Conservation (phyloP, 2,113 vertebrate species). For the Eptatretus burgeri region DNA sequence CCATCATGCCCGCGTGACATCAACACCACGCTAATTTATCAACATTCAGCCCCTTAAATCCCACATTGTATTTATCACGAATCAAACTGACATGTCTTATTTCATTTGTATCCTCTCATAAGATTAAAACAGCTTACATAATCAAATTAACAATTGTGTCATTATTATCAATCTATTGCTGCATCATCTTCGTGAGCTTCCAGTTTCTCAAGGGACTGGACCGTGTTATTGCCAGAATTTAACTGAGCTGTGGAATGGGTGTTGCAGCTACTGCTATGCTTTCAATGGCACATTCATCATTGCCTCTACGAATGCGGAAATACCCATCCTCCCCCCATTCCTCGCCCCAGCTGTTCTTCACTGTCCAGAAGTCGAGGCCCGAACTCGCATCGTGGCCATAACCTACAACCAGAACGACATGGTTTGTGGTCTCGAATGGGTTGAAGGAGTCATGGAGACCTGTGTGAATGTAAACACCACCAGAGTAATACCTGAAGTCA, state of each 20-base stretch:
- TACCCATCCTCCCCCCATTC: neutral
- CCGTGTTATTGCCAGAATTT: too few relatives aligned
- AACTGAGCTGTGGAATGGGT: neutral
- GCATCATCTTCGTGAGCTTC: too few relatives aligned
- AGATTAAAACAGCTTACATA: too few relatives aligned
- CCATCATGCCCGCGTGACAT: too few relatives aligned
- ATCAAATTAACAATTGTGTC: too few relatives aligned
- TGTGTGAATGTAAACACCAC: constrained; percentile 1
- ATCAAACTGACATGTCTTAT: too few relatives aligned
- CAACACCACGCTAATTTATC: too few relatives aligned
- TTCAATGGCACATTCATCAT: neutral
- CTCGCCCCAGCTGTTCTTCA: constrained; percentile 6
- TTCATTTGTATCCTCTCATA: too few relatives aligned
- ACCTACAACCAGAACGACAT: constrained; percentile 1
- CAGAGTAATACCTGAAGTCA: neutral
- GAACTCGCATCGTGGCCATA: neutral
- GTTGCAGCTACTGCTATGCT: constrained; percentile 4
- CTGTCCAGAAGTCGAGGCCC: neutral
- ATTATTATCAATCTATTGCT: too few relatives aligned
- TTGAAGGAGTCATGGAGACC: constrained; percentile 4
- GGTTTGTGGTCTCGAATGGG: constrained; percentile 3
- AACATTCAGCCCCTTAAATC: too few relatives aligned
- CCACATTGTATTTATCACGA: too few relatives aligned
- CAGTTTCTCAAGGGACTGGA: too few relatives aligned
- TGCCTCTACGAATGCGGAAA: constrained; percentile 1